phyloP scores from a whole-genome alignment of 2,888 invertebrate species.

The Luffia ferchaultella region DNA sequence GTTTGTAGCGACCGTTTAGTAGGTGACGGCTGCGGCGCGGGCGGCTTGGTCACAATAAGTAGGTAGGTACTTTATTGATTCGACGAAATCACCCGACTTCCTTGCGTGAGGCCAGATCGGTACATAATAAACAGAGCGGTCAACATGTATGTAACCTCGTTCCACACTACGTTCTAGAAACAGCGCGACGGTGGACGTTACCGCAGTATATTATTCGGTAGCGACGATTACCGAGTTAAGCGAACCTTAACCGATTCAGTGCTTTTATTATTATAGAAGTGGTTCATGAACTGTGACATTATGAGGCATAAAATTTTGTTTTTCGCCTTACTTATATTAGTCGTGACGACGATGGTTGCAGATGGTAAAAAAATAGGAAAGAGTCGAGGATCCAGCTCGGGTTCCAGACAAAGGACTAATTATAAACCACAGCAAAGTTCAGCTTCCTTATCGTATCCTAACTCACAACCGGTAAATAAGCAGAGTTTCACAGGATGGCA shows the following conservation, averaged over 20 bases:
- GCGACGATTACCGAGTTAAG: neutral
- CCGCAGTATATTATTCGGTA: neutral
- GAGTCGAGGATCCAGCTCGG: slow-evolving; percentile 41
- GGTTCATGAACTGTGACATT: neutral
- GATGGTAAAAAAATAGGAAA: slow-evolving; percentile 39
- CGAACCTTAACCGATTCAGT: neutral
- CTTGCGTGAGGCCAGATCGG: slow-evolving; percentile 2
- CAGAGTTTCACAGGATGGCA: slow-evolving; percentile 52
- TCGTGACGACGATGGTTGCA: slow-evolving; percentile 24
- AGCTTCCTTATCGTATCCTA: slow-evolving; percentile 44
- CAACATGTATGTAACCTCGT: neutral
- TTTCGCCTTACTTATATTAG: slow-evolving; percentile 23
- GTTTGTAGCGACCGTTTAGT: no score
- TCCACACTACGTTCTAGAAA: slow-evolving; percentile 28
- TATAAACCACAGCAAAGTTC: slow-evolving; percentile 40
- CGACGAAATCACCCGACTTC: slow-evolving; percentile 1
- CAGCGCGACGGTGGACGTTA: slow-evolving; percentile 12
- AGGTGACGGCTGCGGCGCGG: neutral
- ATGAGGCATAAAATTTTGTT: slow-evolving; percentile 28
- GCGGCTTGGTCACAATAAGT: neutral
- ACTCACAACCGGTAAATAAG: slow-evolving; percentile 31
- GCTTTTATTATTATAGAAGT: neutral
- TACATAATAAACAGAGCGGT: neutral
- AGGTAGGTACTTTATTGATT: neutral
- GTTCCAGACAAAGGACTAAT: slow-evolving; percentile 37